Conservation (phyloP, 2,888 invertebrate species). For the Orchesella flavescens region DNA sequence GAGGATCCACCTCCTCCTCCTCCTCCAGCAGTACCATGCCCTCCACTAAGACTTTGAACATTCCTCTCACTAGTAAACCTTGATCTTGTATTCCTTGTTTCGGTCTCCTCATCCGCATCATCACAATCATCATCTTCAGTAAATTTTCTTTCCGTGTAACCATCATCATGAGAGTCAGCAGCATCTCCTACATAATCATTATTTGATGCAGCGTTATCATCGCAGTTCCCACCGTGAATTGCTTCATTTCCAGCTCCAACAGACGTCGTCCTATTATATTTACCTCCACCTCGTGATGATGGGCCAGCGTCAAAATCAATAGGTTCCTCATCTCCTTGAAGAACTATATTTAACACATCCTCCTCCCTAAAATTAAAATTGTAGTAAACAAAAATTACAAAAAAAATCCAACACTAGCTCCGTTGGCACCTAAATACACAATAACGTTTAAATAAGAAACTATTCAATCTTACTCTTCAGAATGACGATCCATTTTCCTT, state of each 20-base stretch:
- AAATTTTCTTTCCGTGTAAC: constrained; percentile 20
- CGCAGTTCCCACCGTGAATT: constrained; percentile 13
- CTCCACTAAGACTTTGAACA: constrained; percentile 39
- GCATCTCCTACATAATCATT: constrained; percentile 12
- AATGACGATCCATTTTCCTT: too few species aligned
- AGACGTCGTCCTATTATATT: constrained; percentile 40
- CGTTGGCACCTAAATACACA: too few species aligned
- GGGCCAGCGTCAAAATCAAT: constrained; percentile 58
- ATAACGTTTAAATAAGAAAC: too few species aligned
- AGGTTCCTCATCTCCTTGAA: constrained; percentile 65
- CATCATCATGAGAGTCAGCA: constrained; percentile 21
- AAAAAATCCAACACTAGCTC: neutral
- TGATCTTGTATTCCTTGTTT: constrained; percentile 63
- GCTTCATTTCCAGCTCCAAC: constrained; percentile 1
- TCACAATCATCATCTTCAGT: constrained; percentile 64
- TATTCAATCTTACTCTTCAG: too few species aligned
- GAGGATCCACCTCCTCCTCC: constrained; percentile 26
- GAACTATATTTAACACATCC: constrained; percentile 66
- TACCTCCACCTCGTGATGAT: constrained; percentile 2
- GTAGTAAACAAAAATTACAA: neutral
- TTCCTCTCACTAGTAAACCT: constrained; percentile 70
- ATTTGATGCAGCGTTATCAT: neutral
- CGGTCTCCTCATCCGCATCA: constrained; percentile 68
- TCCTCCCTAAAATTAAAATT: constrained; percentile 40
- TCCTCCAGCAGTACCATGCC: neutral